Evolutionary conservation across 2,888 invertebrate genomes (phyloP).

Genomic region (Pseudococcus jackbeardsleyi): DNA sequence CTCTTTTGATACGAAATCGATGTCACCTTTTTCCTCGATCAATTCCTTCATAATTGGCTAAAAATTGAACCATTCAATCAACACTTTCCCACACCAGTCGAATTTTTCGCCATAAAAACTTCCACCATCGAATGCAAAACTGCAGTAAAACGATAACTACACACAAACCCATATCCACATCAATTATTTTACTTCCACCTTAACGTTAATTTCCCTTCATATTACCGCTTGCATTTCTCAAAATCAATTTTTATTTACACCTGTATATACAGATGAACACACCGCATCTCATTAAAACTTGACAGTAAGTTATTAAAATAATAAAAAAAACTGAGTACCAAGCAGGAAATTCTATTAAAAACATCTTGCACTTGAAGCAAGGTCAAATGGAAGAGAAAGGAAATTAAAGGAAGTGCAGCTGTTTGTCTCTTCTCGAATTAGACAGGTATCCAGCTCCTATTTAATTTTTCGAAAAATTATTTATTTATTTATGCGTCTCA

Average conservation of each 20-base stretch:
- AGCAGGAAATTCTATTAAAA: conserved; percentile 44
- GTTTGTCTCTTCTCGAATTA: conserved; percentile 7
- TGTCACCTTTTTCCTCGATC: too few species aligned
- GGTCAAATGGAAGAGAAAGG: conserved; percentile 44
- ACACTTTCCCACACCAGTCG: too few species aligned
- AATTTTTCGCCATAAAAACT: too few species aligned
- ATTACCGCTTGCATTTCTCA: background rate
- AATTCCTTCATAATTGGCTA: too few species aligned
- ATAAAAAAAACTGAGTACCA: conserved; percentile 10
- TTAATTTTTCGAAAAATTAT: conserved; percentile 24
- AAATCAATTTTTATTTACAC: conserved; percentile 43
- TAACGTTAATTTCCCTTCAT: background rate
- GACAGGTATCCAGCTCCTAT: background rate
- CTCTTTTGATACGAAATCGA: too few species aligned
- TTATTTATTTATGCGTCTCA: conserved; percentile 27
- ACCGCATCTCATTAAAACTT: conserved; percentile 48
- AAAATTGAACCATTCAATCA: too few species aligned
- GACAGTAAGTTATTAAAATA: conserved; percentile 35
- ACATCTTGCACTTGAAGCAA: conserved; percentile 39
- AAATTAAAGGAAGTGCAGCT: conserved; percentile 53
- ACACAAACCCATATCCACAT: background rate
- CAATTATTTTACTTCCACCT: background rate
- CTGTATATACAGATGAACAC: conserved; percentile 7
- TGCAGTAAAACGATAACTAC: too few species aligned
- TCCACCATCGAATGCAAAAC: too few species aligned